Conservation (phyloP, 2,888 invertebrate genomes). For the Agrochola litura region DNA sequence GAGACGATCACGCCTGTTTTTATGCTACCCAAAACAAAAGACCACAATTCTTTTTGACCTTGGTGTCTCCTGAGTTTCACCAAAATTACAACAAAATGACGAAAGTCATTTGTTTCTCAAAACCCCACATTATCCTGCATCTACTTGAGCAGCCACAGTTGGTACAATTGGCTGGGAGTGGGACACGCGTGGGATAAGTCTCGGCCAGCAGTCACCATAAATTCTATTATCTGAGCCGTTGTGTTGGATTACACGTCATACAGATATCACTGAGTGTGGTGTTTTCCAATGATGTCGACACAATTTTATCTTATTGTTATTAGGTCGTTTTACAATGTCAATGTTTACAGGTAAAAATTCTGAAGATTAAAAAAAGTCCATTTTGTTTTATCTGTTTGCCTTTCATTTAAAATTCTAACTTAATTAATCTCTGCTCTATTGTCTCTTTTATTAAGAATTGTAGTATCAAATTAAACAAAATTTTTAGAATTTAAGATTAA, state of each 20-base stretch:
- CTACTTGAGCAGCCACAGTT: conserved; percentile 19
- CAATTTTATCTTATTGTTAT: background rate
- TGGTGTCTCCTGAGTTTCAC: background rate
- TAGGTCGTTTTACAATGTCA: background rate
- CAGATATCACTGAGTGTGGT: conserved; percentile 43
- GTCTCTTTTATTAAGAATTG: background rate
- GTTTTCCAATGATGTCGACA: conserved; percentile 51
- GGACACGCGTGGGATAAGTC: conserved; percentile 65
- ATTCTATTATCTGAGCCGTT: conserved; percentile 67
- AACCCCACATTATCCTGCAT: conserved; percentile 38
- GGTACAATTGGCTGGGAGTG: conserved; percentile 58
- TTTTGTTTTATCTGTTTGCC: background rate
- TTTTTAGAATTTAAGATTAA: too few species aligned
- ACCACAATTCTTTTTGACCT: background rate
- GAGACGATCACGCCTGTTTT: background rate
- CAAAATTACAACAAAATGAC: conserved; percentile 16
- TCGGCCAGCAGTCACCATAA: conserved; percentile 58
- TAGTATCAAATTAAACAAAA: background rate
- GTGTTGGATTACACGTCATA: conserved; percentile 64
- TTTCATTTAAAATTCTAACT: background rate
- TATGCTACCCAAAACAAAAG: background rate
- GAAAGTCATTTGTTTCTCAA: conserved; percentile 24
- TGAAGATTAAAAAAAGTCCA: background rate
- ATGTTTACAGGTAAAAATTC: background rate
- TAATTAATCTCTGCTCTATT: background rate